Evolutionary conservation across 1,140 invertebrate species (phyloP), one percentile per base, ranked within the genome.

Genomic region (Drosophila bocqueti): DNA sequence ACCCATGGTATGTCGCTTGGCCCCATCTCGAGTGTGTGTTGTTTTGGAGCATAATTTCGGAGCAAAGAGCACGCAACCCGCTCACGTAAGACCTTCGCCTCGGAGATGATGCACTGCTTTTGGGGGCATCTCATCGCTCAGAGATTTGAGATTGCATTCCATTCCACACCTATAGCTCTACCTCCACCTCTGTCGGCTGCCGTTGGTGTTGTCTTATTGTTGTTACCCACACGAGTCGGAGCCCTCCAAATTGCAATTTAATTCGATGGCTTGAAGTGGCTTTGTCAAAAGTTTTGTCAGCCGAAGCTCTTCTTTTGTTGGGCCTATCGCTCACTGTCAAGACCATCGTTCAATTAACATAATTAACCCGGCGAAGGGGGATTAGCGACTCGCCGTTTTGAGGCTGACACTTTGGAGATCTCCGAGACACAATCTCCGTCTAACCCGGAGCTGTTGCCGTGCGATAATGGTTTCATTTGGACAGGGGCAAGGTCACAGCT

Each of bases 301-400:
- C 16, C 76, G 34, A 49, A n/a, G 52, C 62, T 68, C 65, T 75
- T 68, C 68, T 78, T 75, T 84, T 81, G 74, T 71, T 63, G 61
- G 74, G 74, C 66, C 78, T 89, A 89, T 87, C 81, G 76, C 84
- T 85, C 85, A 82, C 81, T 90, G 85, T 90, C 85, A 89, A 85
- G 85, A 79, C 74, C 85, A 89, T 85, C 79, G 67, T 90, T 90
- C 85, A 89, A 89, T 89, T 89, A 89, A 79, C 86, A 85, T 90
- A 90, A 89, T 89, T 89, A 90, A 90, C 85, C 68, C 71, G 78
- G 77, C 85, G 83, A 85, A 54, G 54, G 73, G 81, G 74, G 80
- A 85, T 89, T 81, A 90, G 74, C 74, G 73, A 61, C 69, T 67
- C 54, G 67, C 38, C 62, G 49, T 83, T 69, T 82, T 69, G n/a